Evolutionary conservation across 2,888 invertebrate genomes (phyloP).

Genomic region (Cephus rjabovi): DNA sequence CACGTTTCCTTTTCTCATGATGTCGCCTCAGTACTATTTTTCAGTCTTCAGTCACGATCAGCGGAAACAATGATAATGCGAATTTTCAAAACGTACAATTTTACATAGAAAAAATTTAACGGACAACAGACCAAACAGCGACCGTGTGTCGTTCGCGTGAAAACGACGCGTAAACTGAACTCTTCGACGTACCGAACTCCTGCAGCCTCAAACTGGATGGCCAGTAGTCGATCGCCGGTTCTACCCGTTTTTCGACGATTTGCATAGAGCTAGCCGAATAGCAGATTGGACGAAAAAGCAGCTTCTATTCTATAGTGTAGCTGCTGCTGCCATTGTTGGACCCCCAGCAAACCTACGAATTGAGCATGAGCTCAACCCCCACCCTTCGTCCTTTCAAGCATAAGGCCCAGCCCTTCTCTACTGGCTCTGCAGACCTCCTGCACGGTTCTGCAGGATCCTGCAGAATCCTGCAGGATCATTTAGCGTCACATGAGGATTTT

Average conservation of each 20-base stretch:
- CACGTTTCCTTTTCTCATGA: slow-evolving; percentile 1
- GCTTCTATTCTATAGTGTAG: slow-evolving; percentile 44
- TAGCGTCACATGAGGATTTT: neutral
- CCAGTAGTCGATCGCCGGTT: slow-evolving; percentile 28
- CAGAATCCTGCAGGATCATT: slow-evolving; percentile 35
- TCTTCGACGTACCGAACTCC: neutral
- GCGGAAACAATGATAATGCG: neutral
- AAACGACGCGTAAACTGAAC: slow-evolving; percentile 48
- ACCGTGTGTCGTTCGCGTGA: slow-evolving; percentile 36
- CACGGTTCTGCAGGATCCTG: slow-evolving; percentile 38
- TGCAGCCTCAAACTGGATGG: neutral
- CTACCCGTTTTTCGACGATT: slow-evolving; percentile 55
- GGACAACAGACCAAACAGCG: neutral
- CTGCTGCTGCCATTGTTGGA: slow-evolving; percentile 54
- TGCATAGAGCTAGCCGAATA: slow-evolving; percentile 62
- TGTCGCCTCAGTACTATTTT: slow-evolving; percentile 11
- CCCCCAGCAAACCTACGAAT: slow-evolving; percentile 57
- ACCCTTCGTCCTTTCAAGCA: slow-evolving; percentile 19
- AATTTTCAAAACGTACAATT: neutral
- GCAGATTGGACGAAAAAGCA: slow-evolving; percentile 42
- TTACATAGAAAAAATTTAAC: neutral
- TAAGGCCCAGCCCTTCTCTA: slow-evolving; percentile 20
- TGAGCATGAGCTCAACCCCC: slow-evolving; percentile 37
- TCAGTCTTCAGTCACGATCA: neutral
- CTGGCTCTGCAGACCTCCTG: slow-evolving; percentile 19